Evolutionary conservation across 2,113 vertebrate genomes (phyloP).

Genomic region (Rynchops niger): DNA sequence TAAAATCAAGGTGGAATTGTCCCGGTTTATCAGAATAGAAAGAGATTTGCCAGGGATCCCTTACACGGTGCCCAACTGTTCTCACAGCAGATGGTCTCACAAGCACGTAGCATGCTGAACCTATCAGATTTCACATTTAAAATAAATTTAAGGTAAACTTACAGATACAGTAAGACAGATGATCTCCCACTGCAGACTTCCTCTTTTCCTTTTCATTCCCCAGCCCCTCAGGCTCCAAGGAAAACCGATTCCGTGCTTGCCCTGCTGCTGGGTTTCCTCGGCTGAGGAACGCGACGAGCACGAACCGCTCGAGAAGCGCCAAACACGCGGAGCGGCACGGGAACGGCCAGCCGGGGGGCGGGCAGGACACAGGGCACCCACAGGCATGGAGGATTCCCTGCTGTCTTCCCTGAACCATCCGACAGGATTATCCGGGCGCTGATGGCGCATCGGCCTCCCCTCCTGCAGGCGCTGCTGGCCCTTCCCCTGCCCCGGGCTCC

Average conservation of each 20-base stretch:
- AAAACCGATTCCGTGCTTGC: background rate
- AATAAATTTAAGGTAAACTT: background rate
- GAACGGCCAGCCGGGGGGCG: rapidly evolving
- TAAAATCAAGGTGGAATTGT: background rate
- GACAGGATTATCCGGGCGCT: background rate
- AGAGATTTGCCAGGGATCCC: background rate
- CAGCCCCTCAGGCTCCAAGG: background rate
- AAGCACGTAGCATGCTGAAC: background rate
- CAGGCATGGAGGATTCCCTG: background rate
- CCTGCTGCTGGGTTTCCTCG: background rate
- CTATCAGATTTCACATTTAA: background rate
- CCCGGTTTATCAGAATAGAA: background rate
- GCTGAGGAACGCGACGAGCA: background rate
- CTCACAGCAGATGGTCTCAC: background rate
- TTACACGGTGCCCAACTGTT: background rate
- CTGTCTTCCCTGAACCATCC: background rate
- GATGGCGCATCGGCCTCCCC: background rate
- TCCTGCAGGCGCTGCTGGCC: background rate
- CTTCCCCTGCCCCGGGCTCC: background rate
- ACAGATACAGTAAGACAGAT: background rate
- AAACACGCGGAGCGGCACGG: background rate
- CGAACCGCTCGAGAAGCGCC: background rate
- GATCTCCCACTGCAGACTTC: background rate
- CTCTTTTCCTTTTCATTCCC: background rate
- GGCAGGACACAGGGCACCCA: rapidly evolving